Conservation (phyloP, 2,113 vertebrate genomes). For the Petrocephalus zakoni region DNA sequence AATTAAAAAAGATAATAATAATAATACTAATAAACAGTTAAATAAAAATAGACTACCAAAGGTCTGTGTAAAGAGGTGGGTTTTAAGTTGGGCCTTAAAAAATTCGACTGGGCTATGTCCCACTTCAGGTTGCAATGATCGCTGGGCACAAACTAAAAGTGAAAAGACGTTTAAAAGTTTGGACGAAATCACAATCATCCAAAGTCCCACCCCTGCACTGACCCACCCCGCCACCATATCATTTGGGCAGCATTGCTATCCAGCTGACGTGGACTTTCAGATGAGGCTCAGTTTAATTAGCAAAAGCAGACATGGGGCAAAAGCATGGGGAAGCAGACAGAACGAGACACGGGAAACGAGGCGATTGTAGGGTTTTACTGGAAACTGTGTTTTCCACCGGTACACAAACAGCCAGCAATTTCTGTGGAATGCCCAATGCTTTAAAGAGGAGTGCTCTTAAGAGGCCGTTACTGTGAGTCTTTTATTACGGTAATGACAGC, state of each 20-base stretch:
- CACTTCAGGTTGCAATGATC: slow-evolving; percentile 62
- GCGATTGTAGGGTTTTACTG: slow-evolving; percentile 44
- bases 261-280: background rate
- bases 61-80: no score
- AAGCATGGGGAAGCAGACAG: slow-evolving; percentile 2
- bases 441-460: slow-evolving; percentile 57
- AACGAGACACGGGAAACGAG: background rate
- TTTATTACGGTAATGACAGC: slow-evolving; percentile 71
- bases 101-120: slow-evolving; percentile 20
- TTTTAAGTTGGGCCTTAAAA: no score
- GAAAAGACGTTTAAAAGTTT: slow-evolving; percentile 24
- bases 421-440: slow-evolving; percentile 56
- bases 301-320: slow-evolving; percentile 39
- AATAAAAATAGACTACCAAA: no score
- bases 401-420: slow-evolving; percentile 64
- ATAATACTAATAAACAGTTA: no score
- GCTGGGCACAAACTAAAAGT: slow-evolving; percentile 52
- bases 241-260: background rate
- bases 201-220: background rate
- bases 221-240: background rate
- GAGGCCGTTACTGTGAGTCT: slow-evolving; percentile 58
- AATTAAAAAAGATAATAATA: no score
- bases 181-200: slow-evolving; percentile 10
- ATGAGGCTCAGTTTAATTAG: slow-evolving; percentile 54
- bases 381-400: slow-evolving; percentile 60